Percentiles rank a stretch among this genome's conserved stretches.
Evolutionary conservation across 64 coral and sea anemone genomes (phyloP).

Genomic region (Astreopora myriophthalma): DNA sequence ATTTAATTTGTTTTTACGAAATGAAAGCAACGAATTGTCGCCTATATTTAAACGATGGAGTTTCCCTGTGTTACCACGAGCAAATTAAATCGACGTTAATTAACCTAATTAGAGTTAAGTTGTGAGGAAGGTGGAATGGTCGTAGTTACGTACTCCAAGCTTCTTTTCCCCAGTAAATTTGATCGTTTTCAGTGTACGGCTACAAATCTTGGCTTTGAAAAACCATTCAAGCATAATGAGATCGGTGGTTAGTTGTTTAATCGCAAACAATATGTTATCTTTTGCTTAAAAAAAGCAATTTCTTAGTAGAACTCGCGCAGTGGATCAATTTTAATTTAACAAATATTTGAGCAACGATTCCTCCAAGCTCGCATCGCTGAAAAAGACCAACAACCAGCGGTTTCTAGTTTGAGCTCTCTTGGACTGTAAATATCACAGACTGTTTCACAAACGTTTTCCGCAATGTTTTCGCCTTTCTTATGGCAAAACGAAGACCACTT

Average conservation of each 20-base stretch:
- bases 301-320: not conserved
- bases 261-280: not conserved
- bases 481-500: not conserved
- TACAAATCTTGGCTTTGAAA: not conserved
- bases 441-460: too few species aligned
- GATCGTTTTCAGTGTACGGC: not conserved
- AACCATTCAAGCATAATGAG: not conserved
- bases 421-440: too few species aligned
- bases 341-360: not conserved
- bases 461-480: not conserved
- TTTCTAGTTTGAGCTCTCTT: not conserved
- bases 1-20: not conserved
- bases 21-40: not conserved
- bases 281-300: not conserved
- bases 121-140: not conserved
- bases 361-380: too few species aligned
- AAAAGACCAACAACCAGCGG: too few species aligned
- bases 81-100: not conserved
- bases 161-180: not conserved
- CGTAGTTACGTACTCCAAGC: not conserved
- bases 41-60: not conserved
- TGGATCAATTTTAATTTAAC: not conserved
- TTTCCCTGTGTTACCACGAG: too few species aligned
- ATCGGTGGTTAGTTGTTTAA: not conserved
- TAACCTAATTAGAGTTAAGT: not conserved